Evolutionary conservation across 2,113 vertebrate genomes (phyloP).

Genomic region (Leuciscus idus): DNA sequence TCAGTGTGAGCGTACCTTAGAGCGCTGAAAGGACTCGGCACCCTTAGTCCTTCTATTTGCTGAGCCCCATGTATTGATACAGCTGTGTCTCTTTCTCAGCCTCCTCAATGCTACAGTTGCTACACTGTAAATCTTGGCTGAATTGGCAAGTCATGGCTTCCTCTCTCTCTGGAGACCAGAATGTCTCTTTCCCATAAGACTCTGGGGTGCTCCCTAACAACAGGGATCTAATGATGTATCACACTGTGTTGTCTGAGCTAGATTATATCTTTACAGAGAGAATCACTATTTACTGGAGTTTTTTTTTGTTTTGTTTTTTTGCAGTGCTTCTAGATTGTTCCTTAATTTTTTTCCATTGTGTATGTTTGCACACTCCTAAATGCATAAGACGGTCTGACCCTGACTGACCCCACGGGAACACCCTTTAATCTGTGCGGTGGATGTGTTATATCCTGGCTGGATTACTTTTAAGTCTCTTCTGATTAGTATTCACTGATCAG

Average conservation of each 20-base stretch:
- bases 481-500: slow-evolving; percentile 29
- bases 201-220: slow-evolving; percentile 5
- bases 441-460: slow-evolving; percentile 30
- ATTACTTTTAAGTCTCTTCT: slow-evolving; percentile 45
- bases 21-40: background rate
- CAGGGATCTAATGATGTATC: background rate
- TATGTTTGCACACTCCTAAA: background rate
- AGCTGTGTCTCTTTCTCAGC: background rate
- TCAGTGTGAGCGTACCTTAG: no score
- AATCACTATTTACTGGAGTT: background rate
- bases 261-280: background rate
- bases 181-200: background rate
- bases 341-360: background rate
- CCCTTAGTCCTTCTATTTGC: background rate
- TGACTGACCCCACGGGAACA: background rate
- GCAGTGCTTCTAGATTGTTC: background rate
- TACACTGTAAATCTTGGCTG: background rate
- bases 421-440: slow-evolving; percentile 25
- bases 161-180: background rate
- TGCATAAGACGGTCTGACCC: background rate
- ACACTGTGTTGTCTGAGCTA: background rate
- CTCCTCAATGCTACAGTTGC: background rate
- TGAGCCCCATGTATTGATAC: background rate
- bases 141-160: background rate
- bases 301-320: background rate